Evolutionary conservation across 2,113 vertebrate species (phyloP).

Genomic region (Oreotragus oreotragus): DNA sequence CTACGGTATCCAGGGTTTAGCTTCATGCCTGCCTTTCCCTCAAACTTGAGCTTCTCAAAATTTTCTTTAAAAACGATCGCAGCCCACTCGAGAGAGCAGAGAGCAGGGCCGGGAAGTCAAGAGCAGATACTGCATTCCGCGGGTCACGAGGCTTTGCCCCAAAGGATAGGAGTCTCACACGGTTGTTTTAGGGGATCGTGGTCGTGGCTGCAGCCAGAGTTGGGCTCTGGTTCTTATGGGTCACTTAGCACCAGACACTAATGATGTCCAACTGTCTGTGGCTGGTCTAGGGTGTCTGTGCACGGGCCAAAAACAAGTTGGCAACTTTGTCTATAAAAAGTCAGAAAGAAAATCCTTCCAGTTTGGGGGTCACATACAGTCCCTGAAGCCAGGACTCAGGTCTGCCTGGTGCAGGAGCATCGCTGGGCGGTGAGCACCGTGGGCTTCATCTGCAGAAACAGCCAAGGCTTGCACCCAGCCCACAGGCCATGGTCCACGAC

Average conservation of each 20-base stretch:
- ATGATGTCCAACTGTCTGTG: no score
- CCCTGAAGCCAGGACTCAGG: not conserved
- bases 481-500: not conserved
- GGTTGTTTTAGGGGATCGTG: not conserved
- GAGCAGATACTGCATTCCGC: accelerated
- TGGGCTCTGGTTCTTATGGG: accelerated
- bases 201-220: accelerated
- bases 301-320: not conserved
- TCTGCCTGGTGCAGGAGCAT: not conserved
- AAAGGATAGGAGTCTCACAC: not conserved
- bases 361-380: not conserved
- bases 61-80: not conserved
- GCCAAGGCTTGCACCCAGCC: accelerated
- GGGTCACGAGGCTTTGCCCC: not conserved
- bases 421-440: accelerated
- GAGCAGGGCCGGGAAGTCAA: not conserved
- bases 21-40: not conserved
- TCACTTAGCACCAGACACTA: not conserved
- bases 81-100: not conserved
- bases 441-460: not conserved
- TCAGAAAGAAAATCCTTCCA: not conserved
- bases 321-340: not conserved
- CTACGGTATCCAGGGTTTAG: not conserved
- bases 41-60: not conserved
- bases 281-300: not conserved